Base-by-base conservation (phyloP, 2,113 vertebrate species). In the Podiceps cristatus region DNA sequence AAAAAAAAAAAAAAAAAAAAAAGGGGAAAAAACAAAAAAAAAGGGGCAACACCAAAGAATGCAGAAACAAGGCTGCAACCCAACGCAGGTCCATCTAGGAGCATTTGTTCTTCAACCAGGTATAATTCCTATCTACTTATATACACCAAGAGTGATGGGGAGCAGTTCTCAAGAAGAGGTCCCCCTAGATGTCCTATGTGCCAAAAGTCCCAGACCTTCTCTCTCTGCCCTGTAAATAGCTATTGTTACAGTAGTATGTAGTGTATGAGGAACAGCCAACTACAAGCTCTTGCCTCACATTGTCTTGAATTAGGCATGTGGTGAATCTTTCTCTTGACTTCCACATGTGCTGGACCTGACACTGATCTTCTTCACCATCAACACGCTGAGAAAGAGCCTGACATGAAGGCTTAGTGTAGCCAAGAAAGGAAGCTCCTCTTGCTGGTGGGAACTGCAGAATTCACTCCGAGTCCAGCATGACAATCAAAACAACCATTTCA, bases 271-370 rank as follows among this genome's bases (percentile, higher is more conserved):
- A 73, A 67, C 31, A 76, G 53, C 18, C 47, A 80, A 1, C 49
- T 66, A 27, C 47, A 53, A 73, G 9, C 24, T 80, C n/a, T 56
- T 58, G 37, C 45, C 22, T 75, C 0, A 0, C 10, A 24, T 33
- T 66, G 22, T 50, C 56, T 80, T 44, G 23, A 67, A 40, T 53
- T 44, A n/a, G 31, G 42, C n/a, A 47, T 5, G 15, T 47, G 42
- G 42, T 28, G 45, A 86, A 42, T 40, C 56, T 59, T 71, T 56
- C 81, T 52, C 33, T 71, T 0, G 0, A 24, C 22, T 71, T 86
- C 33, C 47, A 71, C 28, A 14, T 0, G 4, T 0, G 3, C 18
- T 52, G 50, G 52, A 42, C 33, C 37, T 33, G n/a, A 55, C 2
- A 5, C 33, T 64, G 29, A 45, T 42, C 28, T 40, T 69, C 33